These are phyloP conservation scores for Bombus waltoni DNA, from an alignment of 1,140 invertebrate genomes.

Conservation along the genomic window DNA sequence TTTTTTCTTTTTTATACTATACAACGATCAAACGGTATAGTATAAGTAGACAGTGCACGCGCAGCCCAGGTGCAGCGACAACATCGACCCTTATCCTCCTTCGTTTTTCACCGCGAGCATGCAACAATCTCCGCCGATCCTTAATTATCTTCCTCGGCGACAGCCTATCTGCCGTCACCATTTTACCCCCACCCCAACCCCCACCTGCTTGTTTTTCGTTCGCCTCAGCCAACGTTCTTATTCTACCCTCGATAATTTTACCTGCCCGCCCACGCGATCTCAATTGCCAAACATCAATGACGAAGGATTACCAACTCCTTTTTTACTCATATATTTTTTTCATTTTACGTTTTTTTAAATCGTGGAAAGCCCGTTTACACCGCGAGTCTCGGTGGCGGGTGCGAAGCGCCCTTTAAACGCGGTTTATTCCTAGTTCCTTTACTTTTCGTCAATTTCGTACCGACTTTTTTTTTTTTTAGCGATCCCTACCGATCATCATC, in stretches of 20 bases:
- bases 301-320: constrained; percentile 22
- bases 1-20: constrained; percentile 55
- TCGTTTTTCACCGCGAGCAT: constrained; percentile 11
- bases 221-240: no score
- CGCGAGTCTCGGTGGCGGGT: constrained; percentile 36
- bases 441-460: neutral
- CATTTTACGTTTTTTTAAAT: constrained; percentile 28
- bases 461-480: no score
- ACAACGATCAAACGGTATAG: constrained; percentile 64
- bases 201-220: no score
- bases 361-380: constrained; percentile 59
- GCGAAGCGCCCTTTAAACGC: neutral
- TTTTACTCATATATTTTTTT: constrained; percentile 33
- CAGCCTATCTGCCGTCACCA: no score
- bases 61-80: constrained; percentile 42
- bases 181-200: no score
- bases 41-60: constrained; percentile 49
- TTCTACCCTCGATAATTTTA: neutral
- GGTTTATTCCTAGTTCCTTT: neutral
- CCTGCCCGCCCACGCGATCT: constrained; percentile 23
- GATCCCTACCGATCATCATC: neutral
- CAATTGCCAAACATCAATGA: constrained; percentile 32
- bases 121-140: neutral
- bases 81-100: constrained; percentile 22
- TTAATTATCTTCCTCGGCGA: no score